Evolutionary conservation across 2,888 invertebrate genomes (phyloP).

Genomic region (Electrophaes corylata): DNA sequence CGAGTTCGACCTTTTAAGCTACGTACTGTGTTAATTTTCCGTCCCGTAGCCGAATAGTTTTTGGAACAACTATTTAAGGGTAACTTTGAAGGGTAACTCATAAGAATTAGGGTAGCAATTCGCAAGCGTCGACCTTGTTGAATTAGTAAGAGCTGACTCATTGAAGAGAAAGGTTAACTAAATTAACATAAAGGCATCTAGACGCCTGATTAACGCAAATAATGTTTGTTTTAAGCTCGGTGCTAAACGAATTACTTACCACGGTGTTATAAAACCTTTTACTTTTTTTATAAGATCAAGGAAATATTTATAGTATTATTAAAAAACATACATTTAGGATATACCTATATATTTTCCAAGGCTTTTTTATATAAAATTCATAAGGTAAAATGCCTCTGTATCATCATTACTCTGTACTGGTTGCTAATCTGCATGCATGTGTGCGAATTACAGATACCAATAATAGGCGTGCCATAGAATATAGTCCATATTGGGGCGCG

Average conservation of each 20-base stretch:
- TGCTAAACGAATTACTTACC: background rate
- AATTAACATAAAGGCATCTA: conserved; percentile 23
- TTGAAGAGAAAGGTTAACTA: conserved; percentile 20
- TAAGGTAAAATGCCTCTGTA: no score
- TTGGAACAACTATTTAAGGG: conserved; percentile 27
- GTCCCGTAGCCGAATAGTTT: conserved; percentile 21
- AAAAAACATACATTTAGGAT: no score
- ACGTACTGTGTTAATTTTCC: conserved; percentile 16
- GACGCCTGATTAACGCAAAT: background rate
- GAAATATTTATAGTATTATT: no score
- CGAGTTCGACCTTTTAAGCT: conserved; percentile 18
- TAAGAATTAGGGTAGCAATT: conserved; percentile 28
- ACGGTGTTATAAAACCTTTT: no score
- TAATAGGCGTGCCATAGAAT: no score
- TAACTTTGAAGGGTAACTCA: conserved; percentile 27
- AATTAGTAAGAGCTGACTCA: conserved; percentile 30
- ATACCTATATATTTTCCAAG: no score
- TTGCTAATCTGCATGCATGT: no score
- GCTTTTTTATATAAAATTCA: no score
- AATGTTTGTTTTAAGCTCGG: background rate
- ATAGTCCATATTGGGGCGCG: no score
- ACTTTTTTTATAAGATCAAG: no score
- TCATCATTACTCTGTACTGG: no score
- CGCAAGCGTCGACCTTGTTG: conserved; percentile 28
- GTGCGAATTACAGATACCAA: no score